phyloP scores from a whole-genome alignment of 2,888 invertebrate species.

The Macrosiphum euphorbiae region DNA sequence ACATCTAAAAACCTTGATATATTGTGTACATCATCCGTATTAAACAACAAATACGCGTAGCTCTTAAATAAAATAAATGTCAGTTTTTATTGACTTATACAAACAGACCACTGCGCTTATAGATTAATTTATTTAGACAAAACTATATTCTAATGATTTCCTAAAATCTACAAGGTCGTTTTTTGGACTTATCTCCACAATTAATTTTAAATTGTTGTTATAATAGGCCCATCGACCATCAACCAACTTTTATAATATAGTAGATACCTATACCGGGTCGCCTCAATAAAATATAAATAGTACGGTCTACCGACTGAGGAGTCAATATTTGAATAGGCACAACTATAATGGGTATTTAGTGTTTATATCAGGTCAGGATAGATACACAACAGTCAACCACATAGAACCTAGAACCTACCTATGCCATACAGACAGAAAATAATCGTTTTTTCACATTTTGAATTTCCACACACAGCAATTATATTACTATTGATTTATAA shows the following conservation, averaged over 20 bases:
- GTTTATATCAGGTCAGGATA: background rate
- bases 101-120: too few relatives aligned
- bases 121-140: slow-evolving; percentile 36
- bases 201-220: background rate
- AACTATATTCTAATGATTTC: background rate
- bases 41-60: slow-evolving; percentile 2
- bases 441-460: background rate
- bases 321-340: background rate
- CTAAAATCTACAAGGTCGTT: slow-evolving; percentile 17
- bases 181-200: background rate
- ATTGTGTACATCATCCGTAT: background rate
- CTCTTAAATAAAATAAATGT: slow-evolving; percentile 23
- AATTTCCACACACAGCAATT: background rate
- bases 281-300: background rate
- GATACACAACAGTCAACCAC: background rate
- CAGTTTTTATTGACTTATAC: slow-evolving; percentile 16
- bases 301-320: too few relatives aligned
- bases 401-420: background rate
- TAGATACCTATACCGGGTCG: background rate
- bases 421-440: background rate
- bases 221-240: background rate
- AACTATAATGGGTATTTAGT: background rate
- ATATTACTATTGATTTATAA: background rate
- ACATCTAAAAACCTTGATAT: slow-evolving; percentile 42
- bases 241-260: background rate